Evolutionary conservation across 2,113 vertebrate genomes (phyloP), one percentile per base, ranked within the genome.

Genomic region (Esox niger): DNA sequence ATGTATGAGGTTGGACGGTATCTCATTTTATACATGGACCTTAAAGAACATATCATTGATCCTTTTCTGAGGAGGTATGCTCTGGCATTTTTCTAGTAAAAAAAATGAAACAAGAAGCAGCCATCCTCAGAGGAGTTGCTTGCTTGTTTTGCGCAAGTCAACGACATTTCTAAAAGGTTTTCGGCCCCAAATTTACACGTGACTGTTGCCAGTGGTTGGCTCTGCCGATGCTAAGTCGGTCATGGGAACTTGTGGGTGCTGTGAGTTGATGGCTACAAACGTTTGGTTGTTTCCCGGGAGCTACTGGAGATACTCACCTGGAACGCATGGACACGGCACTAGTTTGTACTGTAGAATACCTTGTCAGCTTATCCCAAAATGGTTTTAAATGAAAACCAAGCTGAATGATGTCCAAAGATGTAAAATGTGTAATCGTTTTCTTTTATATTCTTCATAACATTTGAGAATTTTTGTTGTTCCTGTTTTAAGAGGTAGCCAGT

Each of bases 331-430:
- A 35, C 69, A 73, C 64, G 3, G 65, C 38, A 26, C 49, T 76
- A 74, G 29, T 47, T 47, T 76, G 21, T 62, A 33, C 38, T 66
- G 29, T 62, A 72, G 23, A 69, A 56, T 72, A 64, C 21, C 70
- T 73, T 38, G 77, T 78, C 30, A 68, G 56, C 56, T 74, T 84
- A 80, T 71, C 80, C 78, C 79, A 84, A 85, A 84, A 43, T 4
- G 38, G 13, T 79, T 75, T 70, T 81, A 77, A 79, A 79, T 83
- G 74, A 82, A 79, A 81, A 81, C 73, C 29, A 87, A 84, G 81
- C 75, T 77, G 70, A 86, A 67, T 26, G 64, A 82, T 69, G 31
- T 82, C 69, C 90, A 84, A 91, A 94, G 91, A 91, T 54, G 62
- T 32, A 80, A 4, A 84, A 78, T 52, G 3, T 77, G 29, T 76